These are phyloP conservation scores for Temnothorax ravouxi DNA, from an alignment of 2,888 invertebrate genomes.

Conservation along the genomic window DNA sequence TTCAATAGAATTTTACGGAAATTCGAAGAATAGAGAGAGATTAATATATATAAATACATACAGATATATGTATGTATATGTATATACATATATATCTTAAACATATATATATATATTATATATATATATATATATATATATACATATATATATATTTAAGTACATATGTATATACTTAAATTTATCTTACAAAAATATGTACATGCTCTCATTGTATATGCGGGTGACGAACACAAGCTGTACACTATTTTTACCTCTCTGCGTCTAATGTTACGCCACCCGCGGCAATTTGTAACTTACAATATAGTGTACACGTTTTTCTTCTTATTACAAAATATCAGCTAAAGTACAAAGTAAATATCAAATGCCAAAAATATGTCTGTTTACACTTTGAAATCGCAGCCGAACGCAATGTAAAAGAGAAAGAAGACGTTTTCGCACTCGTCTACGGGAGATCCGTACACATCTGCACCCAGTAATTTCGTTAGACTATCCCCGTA, in stretches of 20 bases:
- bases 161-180: constrained; percentile 68
- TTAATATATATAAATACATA: constrained; percentile 29
- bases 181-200: constrained; percentile 80
- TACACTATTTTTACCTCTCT: constrained; percentile 59
- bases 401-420: constrained; percentile 63
- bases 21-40: constrained; percentile 63
- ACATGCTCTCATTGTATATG: constrained; percentile 71
- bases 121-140: not conserved
- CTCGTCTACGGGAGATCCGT: constrained; percentile 57
- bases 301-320: constrained; percentile 70
- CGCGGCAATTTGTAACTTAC: constrained; percentile 67
- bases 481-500: constrained; percentile 57
- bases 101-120: not conserved
- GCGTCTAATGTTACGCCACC: constrained; percentile 41
- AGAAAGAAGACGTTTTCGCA: not conserved
- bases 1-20: constrained; percentile 48
- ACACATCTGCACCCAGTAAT: constrained; percentile 36
- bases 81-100: not conserved
- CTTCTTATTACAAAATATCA: constrained; percentile 75
- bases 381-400: constrained; percentile 64
- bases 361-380: constrained; percentile 75
- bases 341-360: constrained; percentile 75
- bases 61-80: not conserved
- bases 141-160: not conserved
- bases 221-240: constrained; percentile 66